Percentiles rank a stretch among this genome's conserved stretches.
Evolutionary conservation across 2,888 invertebrate species (phyloP).

Genomic region (Brassicogethes aeneus): DNA sequence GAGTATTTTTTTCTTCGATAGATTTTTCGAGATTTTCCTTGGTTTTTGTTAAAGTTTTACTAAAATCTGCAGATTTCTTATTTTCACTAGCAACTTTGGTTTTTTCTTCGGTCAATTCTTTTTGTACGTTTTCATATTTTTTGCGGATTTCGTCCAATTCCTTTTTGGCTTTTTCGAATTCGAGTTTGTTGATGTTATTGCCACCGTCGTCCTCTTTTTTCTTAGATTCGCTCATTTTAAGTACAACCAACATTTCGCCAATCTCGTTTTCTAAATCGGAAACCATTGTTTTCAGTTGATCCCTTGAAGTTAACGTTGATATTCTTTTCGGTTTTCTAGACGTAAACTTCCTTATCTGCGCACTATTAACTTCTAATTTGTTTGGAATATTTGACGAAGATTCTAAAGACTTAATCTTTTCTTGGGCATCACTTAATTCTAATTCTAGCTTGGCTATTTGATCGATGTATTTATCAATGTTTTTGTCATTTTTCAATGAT

Average conservation of each 20-base stretch:
- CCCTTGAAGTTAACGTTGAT: conserved; percentile 61
- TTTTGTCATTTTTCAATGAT: conserved; percentile 46
- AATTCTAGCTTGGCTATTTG: conserved; percentile 55
- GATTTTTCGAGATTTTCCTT: conserved; percentile 44
- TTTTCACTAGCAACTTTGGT: conserved; percentile 45
- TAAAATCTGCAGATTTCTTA: conserved; percentile 46
- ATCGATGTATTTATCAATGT: conserved; percentile 49
- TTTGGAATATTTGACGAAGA: conserved; percentile 45
- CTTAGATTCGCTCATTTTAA: conserved; percentile 50
- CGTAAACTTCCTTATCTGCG: conserved; percentile 45
- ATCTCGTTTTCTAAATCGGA: conserved; percentile 84
- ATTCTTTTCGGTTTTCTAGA: conserved; percentile 66
- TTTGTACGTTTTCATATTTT: conserved; percentile 44
- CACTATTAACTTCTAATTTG: conserved; percentile 6
- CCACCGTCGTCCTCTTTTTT: conserved; percentile 41
- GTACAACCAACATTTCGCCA: conserved; percentile 55
- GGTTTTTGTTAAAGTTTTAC: conserved; percentile 39
- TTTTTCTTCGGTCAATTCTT: conserved; percentile 47
- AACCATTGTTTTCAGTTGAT: conserved; percentile 73
- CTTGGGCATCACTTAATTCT: conserved; percentile 51
- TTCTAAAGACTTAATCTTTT: conserved; percentile 50
- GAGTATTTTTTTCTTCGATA: conserved; percentile 51
- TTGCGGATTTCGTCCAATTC: conserved; percentile 46
- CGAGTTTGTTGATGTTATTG: conserved; percentile 20
- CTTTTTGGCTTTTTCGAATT: conserved; percentile 32